Evolutionary conservation across 2,797 vertebrate species (phyloP), one percentile per base, ranked within the genome.

Genomic region (Echeneis naucrates): DNA sequence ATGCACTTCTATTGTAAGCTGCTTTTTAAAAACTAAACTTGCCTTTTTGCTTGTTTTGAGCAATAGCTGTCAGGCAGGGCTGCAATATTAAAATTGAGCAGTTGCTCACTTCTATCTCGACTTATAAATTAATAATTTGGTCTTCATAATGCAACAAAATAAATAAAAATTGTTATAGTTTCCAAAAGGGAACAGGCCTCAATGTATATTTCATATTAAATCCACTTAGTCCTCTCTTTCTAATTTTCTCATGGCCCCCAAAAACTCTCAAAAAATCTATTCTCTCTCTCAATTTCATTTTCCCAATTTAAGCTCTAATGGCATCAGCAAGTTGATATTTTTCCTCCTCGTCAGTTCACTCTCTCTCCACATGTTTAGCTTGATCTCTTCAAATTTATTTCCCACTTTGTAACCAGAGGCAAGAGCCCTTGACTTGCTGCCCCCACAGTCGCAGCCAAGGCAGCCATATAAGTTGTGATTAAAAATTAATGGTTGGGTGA

Each of bases 381-480:
- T 90, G 88, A 90, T 92, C 92, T 89, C 87, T 92, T 92, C 85
- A 92, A 90, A 92, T 92, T 85, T 92, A 90, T 91, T 93, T 93
- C 90, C 89, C 87, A 84, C 89, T 91, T 90, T 88, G 91, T 94
- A 93, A 93, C 92, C 92, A 88, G 87, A 93, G 86, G 90, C 92
- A 83, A 91, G 91, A 91, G 91, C 90, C 89, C 89, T 94, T 93
- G 92, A 93, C 93, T 94, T 55, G 54, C 87, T 93, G 90, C 91
- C 91, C 92, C 92, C 83, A 81, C 84, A 87, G 84, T 88, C 57
- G 42, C 86, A 87, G 93, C 92, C 90, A 92, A 93, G 92, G 91
- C 93, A 89, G 90, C 91, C 93, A 95, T 95, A 95, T 95, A 95
- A 90, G 89, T 92, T 89, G 92, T 91, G 92, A 95, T 95, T 94